Base-by-base conservation (phyloP, 2,113 vertebrate species). In the Nettapus auritus region DNA sequence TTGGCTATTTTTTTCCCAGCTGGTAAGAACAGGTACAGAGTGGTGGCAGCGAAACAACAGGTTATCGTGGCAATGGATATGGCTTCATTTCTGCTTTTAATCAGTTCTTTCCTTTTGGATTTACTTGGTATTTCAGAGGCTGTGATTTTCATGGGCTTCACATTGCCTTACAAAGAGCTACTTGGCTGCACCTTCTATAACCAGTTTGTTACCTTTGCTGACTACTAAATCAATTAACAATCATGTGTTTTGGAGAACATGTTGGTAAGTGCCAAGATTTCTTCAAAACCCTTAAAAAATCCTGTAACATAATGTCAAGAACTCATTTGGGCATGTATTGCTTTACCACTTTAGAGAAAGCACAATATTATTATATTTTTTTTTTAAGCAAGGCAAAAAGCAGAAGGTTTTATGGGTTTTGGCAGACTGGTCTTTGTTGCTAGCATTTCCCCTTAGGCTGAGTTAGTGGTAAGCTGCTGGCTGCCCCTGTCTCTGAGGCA, bases 341-440 rank as follows among this genome's bases (percentile, higher is more conserved):
- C 84, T 85, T 94, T 81, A 92, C 89, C 95, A 95, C 88, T 93
- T 86, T 69, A 95, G 87, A 93, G 83, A 82, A 96, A 93, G 87
- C 76, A 73, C 70, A 95, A 94, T 93, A 93, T 90, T 91, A 29
- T 92, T 86, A 21, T 48, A 21, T 79, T 91, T 87, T 88, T 95
- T 91, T 95, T 91, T 82, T 78, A 85, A 93, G 82, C 56, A 78
- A 96, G 46, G 71, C 71, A 91, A 93, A 96, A 94, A 90, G 71
- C 52, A 91, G 73, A 74, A 94, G 83, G 53, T 91, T 97, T 88
- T 88, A 93, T 86, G 83, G 73, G 36, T 85, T 88, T 96, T 92
- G 90, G 93, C 93, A 96, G 68, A 26, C 79, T 82, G 56, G 19
- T 29, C 60, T 68, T 75, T 38, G 56, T 84, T 92, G 55, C 90